A percentile compares a stretch with the other conserved stretches of the same genome.
Conservation (phyloP, 2,797 vertebrate genomes). For the Chaunax sp. region DNA sequence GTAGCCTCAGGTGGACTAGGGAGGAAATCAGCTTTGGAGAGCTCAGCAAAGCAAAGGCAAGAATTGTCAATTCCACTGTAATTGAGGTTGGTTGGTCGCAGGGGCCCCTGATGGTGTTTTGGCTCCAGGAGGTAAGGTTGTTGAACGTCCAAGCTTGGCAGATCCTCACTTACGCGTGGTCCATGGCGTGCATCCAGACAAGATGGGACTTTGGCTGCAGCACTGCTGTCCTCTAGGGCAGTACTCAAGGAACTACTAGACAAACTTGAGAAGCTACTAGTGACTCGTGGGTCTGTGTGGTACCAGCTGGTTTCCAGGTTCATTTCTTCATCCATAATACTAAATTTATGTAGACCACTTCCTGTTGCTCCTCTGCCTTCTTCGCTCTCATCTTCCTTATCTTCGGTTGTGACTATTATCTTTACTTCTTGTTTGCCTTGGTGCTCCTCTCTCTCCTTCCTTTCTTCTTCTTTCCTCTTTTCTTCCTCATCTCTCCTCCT, state of each 20-base stretch:
- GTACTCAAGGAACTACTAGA: constrained; percentile 92
- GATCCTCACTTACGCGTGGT: constrained; percentile 73
- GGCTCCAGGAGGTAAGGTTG: constrained; percentile 81
- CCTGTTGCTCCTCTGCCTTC: constrained; percentile 73
- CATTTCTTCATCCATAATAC: constrained; percentile 72
- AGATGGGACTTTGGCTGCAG: constrained; percentile 62
- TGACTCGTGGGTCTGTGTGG: constrained; percentile 84
- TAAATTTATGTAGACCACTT: constrained; percentile 57
- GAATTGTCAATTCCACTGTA: constrained; percentile 77
- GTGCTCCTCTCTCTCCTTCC: constrained; percentile 76
- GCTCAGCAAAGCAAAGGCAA: constrained; percentile 85
- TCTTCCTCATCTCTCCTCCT: constrained; percentile 75
- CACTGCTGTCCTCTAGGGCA: constrained; percentile 89
- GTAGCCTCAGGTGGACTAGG: constrained; percentile 76
- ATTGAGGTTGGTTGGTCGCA: constrained; percentile 76
- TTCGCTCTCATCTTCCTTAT: constrained; percentile 64
- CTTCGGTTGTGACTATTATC: constrained; percentile 82
- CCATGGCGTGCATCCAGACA: constrained; percentile 53
- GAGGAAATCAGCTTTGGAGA: constrained; percentile 81
- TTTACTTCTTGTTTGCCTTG: constrained; percentile 81
- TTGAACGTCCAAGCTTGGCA: constrained; percentile 79
- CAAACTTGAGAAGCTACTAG: constrained; percentile 86
- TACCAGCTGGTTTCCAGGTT: constrained; percentile 86
- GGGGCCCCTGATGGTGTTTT: constrained; percentile 62
- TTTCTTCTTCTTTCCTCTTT: constrained; percentile 77